These are phyloP conservation scores for Amphiprion ocellaris DNA, from an alignment of 2,113 vertebrate species.

Conservation along the genomic window DNA sequence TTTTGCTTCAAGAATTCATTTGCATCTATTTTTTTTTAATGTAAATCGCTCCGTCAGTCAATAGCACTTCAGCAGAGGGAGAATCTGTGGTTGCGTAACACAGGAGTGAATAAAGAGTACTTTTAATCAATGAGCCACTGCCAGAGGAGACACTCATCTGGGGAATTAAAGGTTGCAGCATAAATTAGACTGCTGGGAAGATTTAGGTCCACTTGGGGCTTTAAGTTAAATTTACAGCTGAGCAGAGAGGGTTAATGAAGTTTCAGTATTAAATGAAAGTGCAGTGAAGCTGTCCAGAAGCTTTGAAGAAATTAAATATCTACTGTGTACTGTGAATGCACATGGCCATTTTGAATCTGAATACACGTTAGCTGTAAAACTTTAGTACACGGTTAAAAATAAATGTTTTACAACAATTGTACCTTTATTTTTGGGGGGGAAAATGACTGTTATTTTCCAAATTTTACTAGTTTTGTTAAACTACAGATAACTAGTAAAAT, in stretches of 20 bases:
- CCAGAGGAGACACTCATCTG: slow-evolving; percentile 7
- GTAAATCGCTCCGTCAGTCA: slow-evolving; percentile 1
- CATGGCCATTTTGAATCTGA: not conserved
- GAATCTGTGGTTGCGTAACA: slow-evolving; percentile 16
- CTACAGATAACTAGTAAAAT: too few relatives aligned
- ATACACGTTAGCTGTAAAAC: not conserved
- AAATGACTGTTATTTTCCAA: too few relatives aligned
- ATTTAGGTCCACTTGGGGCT: not conserved
- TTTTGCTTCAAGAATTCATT: slow-evolving; percentile 17
- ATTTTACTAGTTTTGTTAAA: too few relatives aligned
- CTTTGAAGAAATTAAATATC: too few relatives aligned
- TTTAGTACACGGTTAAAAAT: too few relatives aligned
- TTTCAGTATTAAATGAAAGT: too few relatives aligned
- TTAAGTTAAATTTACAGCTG: not conserved
- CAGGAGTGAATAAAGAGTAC: slow-evolving; percentile 10
- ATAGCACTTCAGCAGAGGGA: not conserved
- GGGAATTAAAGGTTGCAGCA: not conserved
- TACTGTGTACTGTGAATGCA: too few relatives aligned
- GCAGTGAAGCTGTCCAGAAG: too few relatives aligned
- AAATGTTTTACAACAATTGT: too few relatives aligned
- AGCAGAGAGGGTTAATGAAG: not conserved
- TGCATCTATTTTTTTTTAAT: slow-evolving; percentile 22
- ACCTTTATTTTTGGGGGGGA: too few relatives aligned
- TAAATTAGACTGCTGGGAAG: not conserved
- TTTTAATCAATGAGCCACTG: slow-evolving; percentile 6